These are phyloP conservation scores for Cheilosia scutellata DNA, from an alignment of 2,888 invertebrate species.

Conservation along the genomic window DNA sequence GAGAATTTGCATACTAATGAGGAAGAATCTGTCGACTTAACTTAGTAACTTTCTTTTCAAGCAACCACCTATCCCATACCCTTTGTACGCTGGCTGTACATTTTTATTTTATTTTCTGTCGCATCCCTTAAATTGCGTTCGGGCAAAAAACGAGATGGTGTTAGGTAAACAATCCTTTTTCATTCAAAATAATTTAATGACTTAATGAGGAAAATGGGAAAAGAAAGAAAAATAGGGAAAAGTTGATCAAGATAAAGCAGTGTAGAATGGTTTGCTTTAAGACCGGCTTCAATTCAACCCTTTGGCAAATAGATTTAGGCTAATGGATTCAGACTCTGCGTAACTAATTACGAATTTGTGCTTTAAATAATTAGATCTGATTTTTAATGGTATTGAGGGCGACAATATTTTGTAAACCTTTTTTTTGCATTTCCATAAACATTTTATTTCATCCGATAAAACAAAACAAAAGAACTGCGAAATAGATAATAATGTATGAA, in stretches of 20 bases:
- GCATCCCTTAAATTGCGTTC: slow-evolving; percentile 45
- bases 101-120: slow-evolving; percentile 39
- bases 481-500: not conserved
- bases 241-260: slow-evolving; percentile 62
- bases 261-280: slow-evolving; percentile 42
- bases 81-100: slow-evolving; percentile 1
- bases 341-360: slow-evolving; percentile 59
- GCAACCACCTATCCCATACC: not conserved
- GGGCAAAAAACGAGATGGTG: slow-evolving; percentile 66
- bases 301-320: slow-evolving; percentile 63
- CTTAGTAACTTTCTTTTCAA: slow-evolving; percentile 46
- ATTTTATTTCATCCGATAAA: slow-evolving; percentile 5
- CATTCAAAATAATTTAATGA: slow-evolving; percentile 76
- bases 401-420: slow-evolving; percentile 37
- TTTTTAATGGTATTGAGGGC: slow-evolving; percentile 40
- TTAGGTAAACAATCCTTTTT: slow-evolving; percentile 75
- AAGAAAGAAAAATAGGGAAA: slow-evolving; percentile 31
- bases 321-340: slow-evolving; percentile 70
- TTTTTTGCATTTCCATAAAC: not conserved
- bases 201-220: slow-evolving; percentile 69
- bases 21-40: slow-evolving; percentile 62
- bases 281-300: slow-evolving; percentile 34
- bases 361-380: slow-evolving; percentile 45
- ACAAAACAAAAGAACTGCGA: not conserved
- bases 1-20: slow-evolving; percentile 73